Evolutionary conservation across 2,888 invertebrate genomes (phyloP).

Genomic region (Cosmia pyralina): DNA sequence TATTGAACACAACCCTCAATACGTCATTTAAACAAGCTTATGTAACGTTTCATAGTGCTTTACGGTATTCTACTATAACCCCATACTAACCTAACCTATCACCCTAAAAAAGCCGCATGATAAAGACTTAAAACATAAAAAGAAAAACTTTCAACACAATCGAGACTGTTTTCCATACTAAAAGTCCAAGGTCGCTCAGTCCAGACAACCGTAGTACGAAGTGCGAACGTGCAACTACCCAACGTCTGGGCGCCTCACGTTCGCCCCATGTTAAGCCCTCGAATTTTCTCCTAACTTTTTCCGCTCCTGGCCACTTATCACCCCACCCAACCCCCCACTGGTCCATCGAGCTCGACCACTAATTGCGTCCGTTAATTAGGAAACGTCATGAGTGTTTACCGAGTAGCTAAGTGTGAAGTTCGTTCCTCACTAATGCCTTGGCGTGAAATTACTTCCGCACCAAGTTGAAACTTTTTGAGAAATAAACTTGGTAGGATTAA

Average conservation of each 20-base stretch:
- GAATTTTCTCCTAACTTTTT: constrained; percentile 88
- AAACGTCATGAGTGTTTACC: constrained; percentile 91
- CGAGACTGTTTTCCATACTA: constrained; percentile 39
- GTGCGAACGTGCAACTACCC: constrained; percentile 50
- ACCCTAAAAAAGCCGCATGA: background rate
- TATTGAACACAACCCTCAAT: no score
- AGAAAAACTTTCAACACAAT: constrained; percentile 31
- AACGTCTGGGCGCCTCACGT: constrained; percentile 76
- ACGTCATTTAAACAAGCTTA: background rate
- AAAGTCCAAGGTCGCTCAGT: constrained; percentile 71
- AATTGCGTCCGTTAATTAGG: constrained; percentile 91
- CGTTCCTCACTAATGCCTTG: constrained; percentile 83
- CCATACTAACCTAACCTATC: no score
- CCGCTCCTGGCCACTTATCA: constrained; percentile 87
- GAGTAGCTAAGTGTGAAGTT: constrained; percentile 90
- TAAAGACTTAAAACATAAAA: background rate
- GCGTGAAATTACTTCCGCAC: constrained; percentile 88
- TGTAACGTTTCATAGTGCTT: no score
- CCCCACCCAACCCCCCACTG: constrained; percentile 74
- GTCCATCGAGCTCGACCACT: constrained; percentile 87
- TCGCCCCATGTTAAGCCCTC: constrained; percentile 80
- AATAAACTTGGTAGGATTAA: constrained; percentile 89
- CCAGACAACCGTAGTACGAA: constrained; percentile 47
- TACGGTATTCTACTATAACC: no score
- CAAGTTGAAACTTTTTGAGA: constrained; percentile 88